These are phyloP conservation scores for Cyclophora albipunctata DNA, from an alignment of 2,888 invertebrate species.

Conservation along the genomic window DNA sequence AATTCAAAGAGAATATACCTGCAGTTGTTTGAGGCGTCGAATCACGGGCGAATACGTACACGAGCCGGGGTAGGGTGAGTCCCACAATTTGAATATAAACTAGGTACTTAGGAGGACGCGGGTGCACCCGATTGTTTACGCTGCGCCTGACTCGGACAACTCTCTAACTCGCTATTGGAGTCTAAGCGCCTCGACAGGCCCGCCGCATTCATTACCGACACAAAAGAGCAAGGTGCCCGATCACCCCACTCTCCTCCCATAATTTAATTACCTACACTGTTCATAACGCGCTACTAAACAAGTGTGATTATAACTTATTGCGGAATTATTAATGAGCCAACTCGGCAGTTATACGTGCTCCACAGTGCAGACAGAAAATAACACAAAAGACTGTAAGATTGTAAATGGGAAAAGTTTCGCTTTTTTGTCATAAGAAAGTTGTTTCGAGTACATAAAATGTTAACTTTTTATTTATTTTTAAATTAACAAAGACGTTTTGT, in stretches of 20 bases:
- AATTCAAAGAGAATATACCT: constrained; percentile 23
- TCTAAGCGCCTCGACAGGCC: constrained; percentile 14
- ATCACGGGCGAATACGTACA: constrained; percentile 15
- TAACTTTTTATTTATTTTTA: too few relatives aligned
- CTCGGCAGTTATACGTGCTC: neutral
- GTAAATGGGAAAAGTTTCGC: neutral
- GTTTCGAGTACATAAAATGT: too few relatives aligned
- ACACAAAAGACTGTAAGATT: too few relatives aligned
- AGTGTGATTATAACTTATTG: constrained; percentile 2
- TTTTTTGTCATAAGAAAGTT: too few relatives aligned
- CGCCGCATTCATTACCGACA: constrained; percentile 16
- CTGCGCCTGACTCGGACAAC: constrained; percentile 6
- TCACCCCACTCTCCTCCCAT: neutral
- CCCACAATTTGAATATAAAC: constrained; percentile 55
- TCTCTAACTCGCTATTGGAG: constrained; percentile 22
- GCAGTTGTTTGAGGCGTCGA: constrained; percentile 9
- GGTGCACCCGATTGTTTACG: constrained; percentile 36
- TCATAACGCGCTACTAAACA: neutral
- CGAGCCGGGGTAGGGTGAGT: constrained; percentile 24
- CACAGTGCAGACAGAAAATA: neutral
- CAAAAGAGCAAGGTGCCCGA: constrained; percentile 5
- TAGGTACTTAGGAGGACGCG: constrained; percentile 31
- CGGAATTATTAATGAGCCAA: too few relatives aligned
- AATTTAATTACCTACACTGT: constrained; percentile 3
- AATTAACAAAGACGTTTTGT: too few relatives aligned